These are phyloP conservation scores for Eupithecia tripunctaria DNA, from an alignment of 2,888 invertebrate species.

Conservation along the genomic window DNA sequence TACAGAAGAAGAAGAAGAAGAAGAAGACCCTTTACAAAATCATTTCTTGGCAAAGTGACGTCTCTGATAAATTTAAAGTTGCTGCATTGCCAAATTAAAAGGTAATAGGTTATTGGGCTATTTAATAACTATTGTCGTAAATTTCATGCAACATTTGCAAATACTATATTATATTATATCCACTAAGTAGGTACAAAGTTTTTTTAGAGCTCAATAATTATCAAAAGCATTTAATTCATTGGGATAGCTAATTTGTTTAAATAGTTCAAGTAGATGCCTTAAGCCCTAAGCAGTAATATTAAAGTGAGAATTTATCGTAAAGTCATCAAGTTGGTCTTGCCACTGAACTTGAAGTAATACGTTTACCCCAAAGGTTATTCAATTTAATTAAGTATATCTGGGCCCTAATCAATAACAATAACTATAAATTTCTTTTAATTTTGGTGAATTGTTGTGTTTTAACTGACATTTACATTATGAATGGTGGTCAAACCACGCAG, in stretches of 20 bases:
- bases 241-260: neutral
- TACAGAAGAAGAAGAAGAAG: too few species aligned
- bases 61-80: too few species aligned
- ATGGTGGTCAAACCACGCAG: neutral
- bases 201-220: too few species aligned
- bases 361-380: constrained; percentile 19
- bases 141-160: too few species aligned
- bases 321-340: neutral
- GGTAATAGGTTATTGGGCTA: too few species aligned
- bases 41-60: too few species aligned
- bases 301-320: neutral
- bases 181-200: too few species aligned
- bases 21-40: too few species aligned
- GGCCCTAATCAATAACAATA: neutral
- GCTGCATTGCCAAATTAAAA: too few species aligned
- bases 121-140: too few species aligned
- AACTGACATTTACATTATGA: neutral
- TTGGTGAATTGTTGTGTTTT: neutral
- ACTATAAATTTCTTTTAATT: neutral
- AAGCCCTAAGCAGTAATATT: neutral
- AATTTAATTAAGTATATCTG: constrained; percentile 1
- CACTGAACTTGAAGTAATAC: constrained; percentile 30
- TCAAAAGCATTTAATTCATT: too few species aligned
- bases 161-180: too few species aligned
- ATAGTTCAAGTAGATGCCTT: neutral